Percentiles rank a stretch among this genome's conserved stretches.
phyloP scores from a whole-genome alignment of 2,888 invertebrate species.

The Drosophila nigricruria region DNA sequence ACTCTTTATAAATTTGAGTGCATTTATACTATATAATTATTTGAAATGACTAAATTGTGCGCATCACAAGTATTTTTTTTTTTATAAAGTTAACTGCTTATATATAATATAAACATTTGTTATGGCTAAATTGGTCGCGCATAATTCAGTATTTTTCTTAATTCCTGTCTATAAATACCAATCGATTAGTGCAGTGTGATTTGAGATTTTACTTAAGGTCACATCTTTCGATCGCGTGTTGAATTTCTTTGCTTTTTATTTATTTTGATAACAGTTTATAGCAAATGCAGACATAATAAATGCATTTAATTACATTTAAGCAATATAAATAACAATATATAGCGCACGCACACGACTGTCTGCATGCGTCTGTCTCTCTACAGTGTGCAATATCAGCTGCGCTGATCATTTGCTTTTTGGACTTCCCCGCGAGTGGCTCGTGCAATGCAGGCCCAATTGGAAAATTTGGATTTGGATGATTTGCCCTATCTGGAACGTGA shows the following conservation, averaged over 20 bases:
- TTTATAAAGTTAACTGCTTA: no score
- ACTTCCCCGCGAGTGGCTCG: constrained; percentile 40
- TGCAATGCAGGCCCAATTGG: constrained; percentile 38
- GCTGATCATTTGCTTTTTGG: constrained; percentile 13
- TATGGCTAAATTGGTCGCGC: not conserved
- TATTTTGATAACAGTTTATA: constrained; percentile 1
- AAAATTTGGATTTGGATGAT: constrained; percentile 73
- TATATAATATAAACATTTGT: not conserved
- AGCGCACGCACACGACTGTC: no score
- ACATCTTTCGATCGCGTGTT: constrained; percentile 3
- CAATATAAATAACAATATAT: not conserved
- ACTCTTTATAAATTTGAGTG: not conserved
- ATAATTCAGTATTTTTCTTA: no score
- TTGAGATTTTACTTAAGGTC: not conserved
- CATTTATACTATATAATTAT: not conserved
- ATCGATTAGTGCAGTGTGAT: constrained; percentile 25
- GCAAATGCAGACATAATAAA: not conserved
- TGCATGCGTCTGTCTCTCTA: no score
- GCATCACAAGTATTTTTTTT: no score
- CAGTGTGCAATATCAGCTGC: not conserved
- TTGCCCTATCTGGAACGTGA: constrained; percentile 85
- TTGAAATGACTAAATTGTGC: not conserved
- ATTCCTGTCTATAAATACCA: no score
- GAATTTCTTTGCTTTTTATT: not conserved
- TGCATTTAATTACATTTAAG: not conserved